A percentile compares a stretch with the other conserved stretches of the same genome.
Conservation (phyloP, 2,888 invertebrate genomes). For the Ochropleura plecta region DNA sequence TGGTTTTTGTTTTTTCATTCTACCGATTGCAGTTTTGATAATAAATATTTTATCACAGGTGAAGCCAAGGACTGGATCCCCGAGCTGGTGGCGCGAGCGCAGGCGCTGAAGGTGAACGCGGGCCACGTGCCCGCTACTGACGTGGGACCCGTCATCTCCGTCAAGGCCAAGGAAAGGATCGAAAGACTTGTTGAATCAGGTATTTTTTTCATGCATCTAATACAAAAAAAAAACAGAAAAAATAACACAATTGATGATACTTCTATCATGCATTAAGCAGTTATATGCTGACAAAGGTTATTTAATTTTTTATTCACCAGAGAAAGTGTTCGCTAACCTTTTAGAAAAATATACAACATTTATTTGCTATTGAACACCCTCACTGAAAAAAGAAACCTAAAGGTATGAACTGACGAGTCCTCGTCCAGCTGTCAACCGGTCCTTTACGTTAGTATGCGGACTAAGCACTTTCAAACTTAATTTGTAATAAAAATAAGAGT, state of each 20-base stretch:
- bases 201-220: slow-evolving; percentile 62
- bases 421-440: neutral
- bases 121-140: slow-evolving; percentile 95
- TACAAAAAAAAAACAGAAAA: neutral
- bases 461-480: neutral
- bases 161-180: slow-evolving; percentile 96
- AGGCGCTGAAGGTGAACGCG: slow-evolving; percentile 97
- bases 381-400: neutral
- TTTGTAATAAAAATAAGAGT: neutral
- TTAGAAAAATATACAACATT: neutral
- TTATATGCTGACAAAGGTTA: neutral
- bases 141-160: slow-evolving; percentile 98
- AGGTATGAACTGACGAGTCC: too few relatives aligned
- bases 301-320: neutral
- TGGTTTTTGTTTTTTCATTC: too few relatives aligned
- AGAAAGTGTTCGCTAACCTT: neutral
- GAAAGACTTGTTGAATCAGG: slow-evolving; percentile 94
- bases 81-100: slow-evolving; percentile 95
- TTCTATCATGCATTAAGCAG: neutral
- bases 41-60: slow-evolving; percentile 75
- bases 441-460: slow-evolving; percentile 1
- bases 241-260: too few relatives aligned
- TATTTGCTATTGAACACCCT: neutral
- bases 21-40: neutral
- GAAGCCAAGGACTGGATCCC: slow-evolving; percentile 98